Base-by-base conservation (phyloP, 2,888 invertebrate genomes). In the Troglohyphantes excavatus region DNA sequence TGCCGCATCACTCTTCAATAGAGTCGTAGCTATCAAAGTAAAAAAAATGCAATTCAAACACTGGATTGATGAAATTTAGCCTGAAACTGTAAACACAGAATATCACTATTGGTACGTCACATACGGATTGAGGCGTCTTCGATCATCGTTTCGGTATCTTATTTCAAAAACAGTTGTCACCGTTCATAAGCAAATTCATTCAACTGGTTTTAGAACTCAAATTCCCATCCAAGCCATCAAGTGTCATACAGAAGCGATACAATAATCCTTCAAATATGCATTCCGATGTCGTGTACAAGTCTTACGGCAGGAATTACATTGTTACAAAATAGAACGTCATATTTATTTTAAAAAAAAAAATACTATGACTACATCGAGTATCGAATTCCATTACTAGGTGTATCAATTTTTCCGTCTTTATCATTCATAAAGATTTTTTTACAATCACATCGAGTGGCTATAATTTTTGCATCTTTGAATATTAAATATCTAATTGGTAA, bases 101-200 rank as follows among this genome's bases (percentile, higher is more conserved):
- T 17, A 13, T 46, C 53, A n/a, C 5, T n/a, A n/a, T 53, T 13
- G 17, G 53, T n/a, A 26, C n/a, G 72, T 26, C 72, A 72, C 17
- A 23, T 72, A 46, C 17, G 9, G 7, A n/a, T 26, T 7, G 46
- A 17, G 23, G 17, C n/a, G 21, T 72, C 72, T 63, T 78, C 78
- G 43, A 78, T 78, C 65, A 78, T 33, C 61, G 11, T 43, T 46
- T 39, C 33, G 65, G 63, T 65, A 33, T 78, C 39, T 43, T 43
- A 26, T 78, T 78, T 78, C 65, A n/a, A 78, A 53, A 78, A 78
- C 43, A 65, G 63, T 43, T 78, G 78, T 78, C 65, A 39, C 43
- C 23, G 43, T 65, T 43, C 39, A 33, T 63, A 65, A 43, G 43
- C n/a, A 63, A 78, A 39, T 65, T 43, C 78, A 13, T 17, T 17